Evolutionary conservation across 2,888 invertebrate genomes (phyloP), one percentile per base, ranked within the genome.

Genomic region (Bugulina stolonifera): DNA sequence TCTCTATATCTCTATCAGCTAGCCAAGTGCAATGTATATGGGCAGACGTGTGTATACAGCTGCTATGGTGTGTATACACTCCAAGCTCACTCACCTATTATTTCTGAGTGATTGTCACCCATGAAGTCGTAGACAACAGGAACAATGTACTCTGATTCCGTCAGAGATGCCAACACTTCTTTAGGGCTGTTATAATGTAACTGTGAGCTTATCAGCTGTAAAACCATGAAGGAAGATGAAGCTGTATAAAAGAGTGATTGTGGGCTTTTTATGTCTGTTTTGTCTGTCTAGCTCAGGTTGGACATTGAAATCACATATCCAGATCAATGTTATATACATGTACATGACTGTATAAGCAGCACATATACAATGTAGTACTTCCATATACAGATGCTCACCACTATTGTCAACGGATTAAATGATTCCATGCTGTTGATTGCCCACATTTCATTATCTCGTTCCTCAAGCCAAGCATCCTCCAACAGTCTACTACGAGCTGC

Each of bases 391-490:
- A n/a, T 5, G 3, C 64, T 25, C 32, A 64, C 64, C 64, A 64
- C 64, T 10, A 64, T 32, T 3, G 64, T 64, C 2, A 64, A 14
- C 25, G 64, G 64, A 10, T 64, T 64, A 32, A 64, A 64, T 5
- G 10, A 14, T 32, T 64, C 32, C 32, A 3, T 64, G 25, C n/a
- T 64, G n/a, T 64, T 64, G 64, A 64, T 64, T 2, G 64, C 64
- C 64, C 64, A 64, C 64, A 64, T 64, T 32, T 64, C 64, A 10
- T 64, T 64, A 32, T 64, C 64, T 64, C 64, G 27, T n/a, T 64
- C 32, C 64, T 64, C 64, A 5, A 64, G 34, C 64, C 64, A 64
- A 10, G 64, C 64, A 32, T 64, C 64, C 32, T 64, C 64, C n/a
- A 32, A 2, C 18, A 64, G 34, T n/a, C 27, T 27, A 3, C 25